phyloP scores from a whole-genome alignment of 1,140 invertebrate genomes.

The Zeugodacus cucurbitae region DNA sequence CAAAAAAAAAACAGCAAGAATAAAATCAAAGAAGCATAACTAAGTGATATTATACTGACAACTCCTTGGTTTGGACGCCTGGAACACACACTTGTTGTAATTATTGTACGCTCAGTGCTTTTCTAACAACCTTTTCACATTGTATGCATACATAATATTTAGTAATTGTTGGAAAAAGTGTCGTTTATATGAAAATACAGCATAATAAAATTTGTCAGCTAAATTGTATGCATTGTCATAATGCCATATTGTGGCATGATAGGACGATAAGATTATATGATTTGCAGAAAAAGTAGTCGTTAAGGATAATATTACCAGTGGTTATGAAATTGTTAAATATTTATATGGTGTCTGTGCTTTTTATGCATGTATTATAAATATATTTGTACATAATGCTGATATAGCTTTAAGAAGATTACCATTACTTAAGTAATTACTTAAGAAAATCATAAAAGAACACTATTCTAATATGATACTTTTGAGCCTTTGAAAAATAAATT shows the following conservation, averaged over 20 bases:
- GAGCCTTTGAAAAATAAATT: no score
- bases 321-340: no score
- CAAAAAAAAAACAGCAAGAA: not conserved
- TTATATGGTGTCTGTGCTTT: no score
- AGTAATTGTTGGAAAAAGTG: not conserved
- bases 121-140: not conserved
- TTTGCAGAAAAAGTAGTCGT: no score
- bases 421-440: no score
- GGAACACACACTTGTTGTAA: not conserved
- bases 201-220: constrained; percentile 1
- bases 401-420: no score
- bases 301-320: no score
- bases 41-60: not conserved
- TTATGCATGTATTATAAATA: no score
- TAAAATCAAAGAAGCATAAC: not conserved
- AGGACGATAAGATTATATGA: no score
- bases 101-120: not conserved
- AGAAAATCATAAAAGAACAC: no score
- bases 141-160: not conserved
- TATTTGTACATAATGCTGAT: no score
- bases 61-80: not conserved
- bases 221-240: not conserved
- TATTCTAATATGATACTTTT: no score
- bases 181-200: not conserved
- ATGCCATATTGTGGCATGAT: not conserved